Percentiles rank a stretch among this genome's conserved stretches.
Evolutionary conservation across 2,113 vertebrate species (phyloP).

Genomic region (Melanostigma gelatinosum): DNA sequence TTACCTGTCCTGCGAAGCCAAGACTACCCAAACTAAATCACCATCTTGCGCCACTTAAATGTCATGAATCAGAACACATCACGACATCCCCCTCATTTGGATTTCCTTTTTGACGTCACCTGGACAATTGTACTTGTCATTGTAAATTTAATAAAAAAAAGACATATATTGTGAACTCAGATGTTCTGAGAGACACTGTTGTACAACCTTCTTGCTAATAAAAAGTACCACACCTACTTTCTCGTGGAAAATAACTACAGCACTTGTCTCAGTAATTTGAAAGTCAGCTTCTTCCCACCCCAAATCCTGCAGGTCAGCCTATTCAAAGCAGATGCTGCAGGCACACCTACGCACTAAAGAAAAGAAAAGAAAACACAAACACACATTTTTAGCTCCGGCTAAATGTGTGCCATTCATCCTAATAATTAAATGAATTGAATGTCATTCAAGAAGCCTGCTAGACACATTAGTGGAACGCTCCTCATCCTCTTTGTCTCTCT

Average conservation of each 20-base stretch:
- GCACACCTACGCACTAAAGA: neutral
- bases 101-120: neutral
- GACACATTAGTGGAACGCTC: constrained; percentile 44
- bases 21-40: neutral
- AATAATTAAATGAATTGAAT: constrained; percentile 66
- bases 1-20: constrained; percentile 18
- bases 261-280: constrained; percentile 13
- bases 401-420: constrained; percentile 38
- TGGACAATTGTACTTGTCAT: neutral
- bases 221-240: neutral
- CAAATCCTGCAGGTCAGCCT: constrained; percentile 25
- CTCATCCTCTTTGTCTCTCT: constrained; percentile 18
- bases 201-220: neutral
- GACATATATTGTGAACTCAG: neutral
- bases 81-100: neutral
- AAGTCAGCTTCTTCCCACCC: constrained; percentile 23
- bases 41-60: neutral
- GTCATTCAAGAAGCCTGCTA: constrained; percentile 45
- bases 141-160: neutral
- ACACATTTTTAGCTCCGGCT: constrained; percentile 26
- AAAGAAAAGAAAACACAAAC: constrained; percentile 3
- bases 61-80: neutral
- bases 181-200: neutral
- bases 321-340: constrained; percentile 23
- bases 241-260: neutral